Conservation (phyloP, 2,888 invertebrate species). For the Xestia c-nigrum region DNA sequence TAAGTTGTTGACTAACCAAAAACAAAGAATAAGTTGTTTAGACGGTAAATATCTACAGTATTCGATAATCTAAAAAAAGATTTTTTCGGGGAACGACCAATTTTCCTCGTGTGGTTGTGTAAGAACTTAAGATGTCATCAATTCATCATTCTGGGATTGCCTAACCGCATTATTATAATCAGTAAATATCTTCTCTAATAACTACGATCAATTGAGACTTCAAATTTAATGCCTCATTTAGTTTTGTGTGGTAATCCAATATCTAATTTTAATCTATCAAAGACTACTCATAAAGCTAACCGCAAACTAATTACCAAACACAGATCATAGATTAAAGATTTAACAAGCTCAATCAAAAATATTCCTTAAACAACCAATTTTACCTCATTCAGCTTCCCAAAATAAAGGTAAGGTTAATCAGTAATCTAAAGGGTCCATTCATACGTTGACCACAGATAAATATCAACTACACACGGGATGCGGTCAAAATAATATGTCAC, state of each 20-base stretch:
- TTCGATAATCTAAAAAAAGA: neutral
- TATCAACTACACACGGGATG: slow-evolving; percentile 58
- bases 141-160: neutral
- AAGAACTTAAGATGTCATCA: slow-evolving; percentile 11
- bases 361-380: slow-evolving; percentile 20
- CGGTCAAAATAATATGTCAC: slow-evolving; percentile 41
- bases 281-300: neutral
- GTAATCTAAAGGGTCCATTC: slow-evolving; percentile 64
- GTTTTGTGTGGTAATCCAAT: neutral
- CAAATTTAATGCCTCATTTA: neutral
- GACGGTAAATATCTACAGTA: slow-evolving; percentile 2
- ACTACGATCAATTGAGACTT: neutral
- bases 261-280: neutral
- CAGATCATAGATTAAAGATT: neutral
- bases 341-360: slow-evolving; percentile 18
- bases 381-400: slow-evolving; percentile 55
- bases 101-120: slow-evolving; percentile 38
- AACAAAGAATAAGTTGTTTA: slow-evolving; percentile 19
- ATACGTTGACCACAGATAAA: slow-evolving; percentile 66
- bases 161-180: neutral
- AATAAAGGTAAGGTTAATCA: slow-evolving; percentile 56
- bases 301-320: neutral
- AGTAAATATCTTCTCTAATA: neutral
- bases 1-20: slow-evolving; percentile 10
- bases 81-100: slow-evolving; percentile 10